These are phyloP conservation scores for Sander lucioperca DNA, from an alignment of 2,113 vertebrate genomes.

Conservation along the genomic window DNA sequence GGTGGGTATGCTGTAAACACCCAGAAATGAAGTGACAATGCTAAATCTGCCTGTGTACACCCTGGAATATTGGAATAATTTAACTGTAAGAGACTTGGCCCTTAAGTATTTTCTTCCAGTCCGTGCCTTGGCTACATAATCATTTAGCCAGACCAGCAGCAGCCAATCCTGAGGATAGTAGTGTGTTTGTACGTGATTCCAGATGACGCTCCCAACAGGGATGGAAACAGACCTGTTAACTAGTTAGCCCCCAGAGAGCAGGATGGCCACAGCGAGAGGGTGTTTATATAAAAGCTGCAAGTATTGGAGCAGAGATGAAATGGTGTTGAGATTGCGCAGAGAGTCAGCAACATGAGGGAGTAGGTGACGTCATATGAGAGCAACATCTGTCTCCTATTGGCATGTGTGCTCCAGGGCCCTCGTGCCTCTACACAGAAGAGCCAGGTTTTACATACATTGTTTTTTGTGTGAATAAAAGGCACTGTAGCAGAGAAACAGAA, in stretches of 20 bases:
- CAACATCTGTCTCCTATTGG: constrained; percentile 79
- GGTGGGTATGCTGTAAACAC: constrained; percentile 4
- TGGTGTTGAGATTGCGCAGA: constrained; percentile 47
- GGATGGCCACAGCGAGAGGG: constrained; percentile 20
- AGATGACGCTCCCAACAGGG: constrained; percentile 37
- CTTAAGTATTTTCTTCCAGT: constrained; percentile 6
- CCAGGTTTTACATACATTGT: constrained; percentile 31
- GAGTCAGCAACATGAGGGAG: constrained; percentile 23
- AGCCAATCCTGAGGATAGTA: constrained; percentile 21
- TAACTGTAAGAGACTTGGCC: not conserved
- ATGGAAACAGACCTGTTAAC: constrained; percentile 54
- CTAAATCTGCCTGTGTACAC: constrained; percentile 10
- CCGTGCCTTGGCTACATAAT: constrained; percentile 13
- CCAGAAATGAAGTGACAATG: not conserved
- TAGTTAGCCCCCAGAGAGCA: constrained; percentile 33
- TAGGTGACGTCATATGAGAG: constrained; percentile 58
- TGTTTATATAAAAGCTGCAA: constrained; percentile 45
- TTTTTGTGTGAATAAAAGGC: constrained; percentile 25
- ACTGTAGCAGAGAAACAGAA: constrained; percentile 5
- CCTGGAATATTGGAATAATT: not conserved
- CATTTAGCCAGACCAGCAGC: constrained; percentile 9
- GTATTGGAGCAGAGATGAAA: constrained; percentile 47
- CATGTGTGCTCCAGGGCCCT: constrained; percentile 31
- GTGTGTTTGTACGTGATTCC: constrained; percentile 37
- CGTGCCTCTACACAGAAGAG: constrained; percentile 10